Evolutionary conservation across 2,113 vertebrate genomes (phyloP), one percentile per base, ranked within the genome.

Genomic region (Eptesicus fuscus): DNA sequence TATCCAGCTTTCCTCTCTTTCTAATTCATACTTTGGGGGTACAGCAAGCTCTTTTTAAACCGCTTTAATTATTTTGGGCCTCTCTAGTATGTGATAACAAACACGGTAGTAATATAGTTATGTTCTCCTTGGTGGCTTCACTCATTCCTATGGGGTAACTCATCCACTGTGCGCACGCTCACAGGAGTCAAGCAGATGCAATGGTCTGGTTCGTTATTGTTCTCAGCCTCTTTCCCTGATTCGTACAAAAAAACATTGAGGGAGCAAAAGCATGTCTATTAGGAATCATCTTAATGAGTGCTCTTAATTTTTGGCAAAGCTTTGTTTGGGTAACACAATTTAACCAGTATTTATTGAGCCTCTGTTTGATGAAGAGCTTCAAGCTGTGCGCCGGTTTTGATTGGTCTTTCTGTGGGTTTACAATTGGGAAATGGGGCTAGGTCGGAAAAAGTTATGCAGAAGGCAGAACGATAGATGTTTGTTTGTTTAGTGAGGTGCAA

Each of bases 41-140:
- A 89, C 51, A 67, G 28, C 20, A 35, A 32, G 42, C n/a, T 71
- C 37, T 88, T 95, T 49, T 56, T 56, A 94, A 96, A 85, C 18
- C 18, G n/a, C 22, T 80, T 83, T 95, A 90, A 95, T 93, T 97
- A 76, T 91, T 90, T 82, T 44, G 88, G 44, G 37, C 47, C 71
- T 92, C 88, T 92, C 65, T 4, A 59, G 28, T 22, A 82, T 71
- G 67, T 90, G 73, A 88, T 88, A 51, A 86, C 88, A 80, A n/a
- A n/a, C 30, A 17, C 9, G 63, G 18, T 59, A 25, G 61, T 84
- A 73, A 90, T 78, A 74, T 5, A 53, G 44, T 76, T 70, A 73
- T 53, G 11, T 59, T 93, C 80, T 80, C 59, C 40, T 90, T 84
- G 65, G 70, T 92, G 87, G 28, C 25, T 90, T 85, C 22, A 32